A percentile compares a stretch with the other conserved stretches of the same genome.
Evolutionary conservation across 1,140 invertebrate species (phyloP).

Genomic region (Phymorhynchus buccinoides): DNA sequence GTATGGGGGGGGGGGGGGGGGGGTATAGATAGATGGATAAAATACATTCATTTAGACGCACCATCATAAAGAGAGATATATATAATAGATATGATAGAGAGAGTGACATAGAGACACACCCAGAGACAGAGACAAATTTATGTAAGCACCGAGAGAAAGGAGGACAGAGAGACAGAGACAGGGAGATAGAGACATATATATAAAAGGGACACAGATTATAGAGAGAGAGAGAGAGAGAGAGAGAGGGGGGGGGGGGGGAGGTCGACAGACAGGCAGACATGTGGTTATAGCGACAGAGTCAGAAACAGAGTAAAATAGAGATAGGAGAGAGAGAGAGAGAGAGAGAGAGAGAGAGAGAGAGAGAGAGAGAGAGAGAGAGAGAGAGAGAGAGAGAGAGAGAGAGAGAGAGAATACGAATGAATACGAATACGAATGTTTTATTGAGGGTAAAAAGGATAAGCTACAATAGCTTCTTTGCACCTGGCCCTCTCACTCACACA

Average conservation of each 20-base stretch:
- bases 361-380: background rate
- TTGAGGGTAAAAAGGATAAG: no score
- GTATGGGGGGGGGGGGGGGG: no score
- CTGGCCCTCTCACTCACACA: no score
- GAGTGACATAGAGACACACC: background rate
- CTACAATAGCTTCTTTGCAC: no score
- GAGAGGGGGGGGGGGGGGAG: background rate
- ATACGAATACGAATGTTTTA: no score
- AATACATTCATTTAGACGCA: background rate
- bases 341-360: background rate
- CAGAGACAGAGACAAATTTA: background rate
- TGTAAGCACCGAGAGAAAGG: background rate
- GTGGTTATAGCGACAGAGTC: background rate
- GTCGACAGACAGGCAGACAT: background rate
- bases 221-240: background rate
- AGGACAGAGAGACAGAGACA: background rate
- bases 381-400: background rate
- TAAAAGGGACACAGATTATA: no score
- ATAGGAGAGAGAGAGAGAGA: slow-evolving; percentile 1
- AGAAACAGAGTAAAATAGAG: background rate
- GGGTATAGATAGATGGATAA: no score
- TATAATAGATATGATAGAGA: background rate
- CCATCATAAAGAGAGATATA: background rate
- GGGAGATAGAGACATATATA: no score
- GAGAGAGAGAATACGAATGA: background rate